phyloP scores from a whole-genome alignment of 1,140 invertebrate species.

The Cardiocondyla obscurior region DNA sequence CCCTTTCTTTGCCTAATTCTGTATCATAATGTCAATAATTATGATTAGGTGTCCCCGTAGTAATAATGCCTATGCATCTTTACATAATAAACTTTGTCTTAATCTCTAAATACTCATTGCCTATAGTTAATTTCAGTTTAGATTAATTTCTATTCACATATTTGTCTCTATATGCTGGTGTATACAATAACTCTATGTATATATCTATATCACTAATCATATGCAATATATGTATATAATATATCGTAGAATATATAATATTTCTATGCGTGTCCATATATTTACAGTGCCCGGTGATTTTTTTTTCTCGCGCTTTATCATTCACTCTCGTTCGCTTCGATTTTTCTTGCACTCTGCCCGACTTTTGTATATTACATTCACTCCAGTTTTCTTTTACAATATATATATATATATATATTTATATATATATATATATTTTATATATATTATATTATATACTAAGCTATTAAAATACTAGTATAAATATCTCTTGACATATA shows the following conservation, averaged over 20 bases:
- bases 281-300: slow-evolving; percentile 75
- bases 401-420: slow-evolving; percentile 68
- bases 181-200: slow-evolving; percentile 76
- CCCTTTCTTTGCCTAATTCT: slow-evolving; percentile 39
- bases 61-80: slow-evolving; percentile 72
- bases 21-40: slow-evolving; percentile 69
- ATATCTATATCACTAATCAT: slow-evolving; percentile 72
- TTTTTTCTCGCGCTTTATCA: slow-evolving; percentile 44
- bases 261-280: slow-evolving; percentile 75
- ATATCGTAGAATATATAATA: slow-evolving; percentile 73
- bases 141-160: slow-evolving; percentile 73
- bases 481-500: slow-evolving; percentile 82
- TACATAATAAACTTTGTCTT: slow-evolving; percentile 71
- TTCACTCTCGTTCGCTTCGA: slow-evolving; percentile 43
- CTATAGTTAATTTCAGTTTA: slow-evolving; percentile 72
- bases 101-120: slow-evolving; percentile 66
- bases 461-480: slow-evolving; percentile 84
- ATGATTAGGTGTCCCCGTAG: slow-evolving; percentile 72
- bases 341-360: slow-evolving; percentile 41
- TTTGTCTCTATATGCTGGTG: slow-evolving; percentile 74
- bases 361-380: slow-evolving; percentile 72
- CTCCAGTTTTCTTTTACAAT: slow-evolving; percentile 54
- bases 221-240: slow-evolving; percentile 71
- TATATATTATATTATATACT: slow-evolving; percentile 74
- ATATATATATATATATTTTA: slow-evolving; percentile 74